These are phyloP conservation scores for Styela plicata DNA, from an alignment of 23 tunicate species.

Conservation along the genomic window DNA sequence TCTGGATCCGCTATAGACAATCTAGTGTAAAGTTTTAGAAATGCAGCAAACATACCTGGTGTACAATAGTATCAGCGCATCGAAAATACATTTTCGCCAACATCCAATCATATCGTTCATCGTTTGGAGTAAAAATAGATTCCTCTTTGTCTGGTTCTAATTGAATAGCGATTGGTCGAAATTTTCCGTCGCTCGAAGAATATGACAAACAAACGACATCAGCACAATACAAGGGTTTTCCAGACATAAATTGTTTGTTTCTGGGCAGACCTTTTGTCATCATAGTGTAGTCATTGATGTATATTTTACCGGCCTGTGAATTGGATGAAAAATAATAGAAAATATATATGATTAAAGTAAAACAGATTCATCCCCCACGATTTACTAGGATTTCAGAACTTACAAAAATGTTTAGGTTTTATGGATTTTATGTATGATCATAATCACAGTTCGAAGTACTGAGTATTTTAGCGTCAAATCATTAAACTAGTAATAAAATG, in stretches of 20 bases:
- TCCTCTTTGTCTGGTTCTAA: slow-evolving; percentile 39
- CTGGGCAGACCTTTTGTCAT: slow-evolving; percentile 14
- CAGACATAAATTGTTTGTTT: slow-evolving; percentile 2
- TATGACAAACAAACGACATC: slow-evolving; percentile 29
- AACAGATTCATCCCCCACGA: no score
- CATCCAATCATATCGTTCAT: slow-evolving; percentile 45
- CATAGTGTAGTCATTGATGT: slow-evolving; percentile 25
- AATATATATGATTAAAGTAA: no score
- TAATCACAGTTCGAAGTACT: no score
- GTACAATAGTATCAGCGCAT: slow-evolving; percentile 20
- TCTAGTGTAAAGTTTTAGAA: no score
- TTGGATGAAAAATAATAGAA: background rate
- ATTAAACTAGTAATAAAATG: no score
- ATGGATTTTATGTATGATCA: no score
- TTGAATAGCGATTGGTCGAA: slow-evolving; percentile 50
- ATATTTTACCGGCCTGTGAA: slow-evolving; percentile 37
- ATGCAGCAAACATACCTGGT: slow-evolving; percentile 42
- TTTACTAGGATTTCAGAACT: no score
- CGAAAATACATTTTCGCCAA: slow-evolving; percentile 56
- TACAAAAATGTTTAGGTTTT: no score
- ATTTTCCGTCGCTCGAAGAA: slow-evolving; percentile 20
- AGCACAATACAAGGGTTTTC: slow-evolving; percentile 17
- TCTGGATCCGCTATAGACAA: no score
- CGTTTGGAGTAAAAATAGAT: slow-evolving; percentile 33
- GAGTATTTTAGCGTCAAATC: no score